Evolutionary conservation across 2,888 invertebrate genomes (phyloP).

Genomic region (Drosophila fulvimacula): DNA sequence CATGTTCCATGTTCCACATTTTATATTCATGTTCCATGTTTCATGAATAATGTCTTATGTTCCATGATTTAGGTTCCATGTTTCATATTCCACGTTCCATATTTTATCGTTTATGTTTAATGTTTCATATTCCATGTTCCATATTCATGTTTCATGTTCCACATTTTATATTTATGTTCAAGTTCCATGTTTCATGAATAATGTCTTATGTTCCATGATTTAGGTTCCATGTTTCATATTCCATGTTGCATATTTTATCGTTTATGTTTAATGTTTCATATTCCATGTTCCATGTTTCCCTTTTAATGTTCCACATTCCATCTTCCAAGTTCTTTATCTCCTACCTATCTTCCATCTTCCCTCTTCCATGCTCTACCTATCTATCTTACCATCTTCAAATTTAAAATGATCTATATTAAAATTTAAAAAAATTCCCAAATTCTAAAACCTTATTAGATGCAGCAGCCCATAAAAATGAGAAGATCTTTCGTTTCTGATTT

Average conservation of each 20-base stretch:
- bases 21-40: background rate
- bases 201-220: background rate
- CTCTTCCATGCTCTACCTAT: background rate
- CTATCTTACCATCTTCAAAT: background rate
- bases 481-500: conserved; percentile 27
- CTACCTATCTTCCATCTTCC: background rate
- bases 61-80: background rate
- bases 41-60: background rate
- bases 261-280: background rate
- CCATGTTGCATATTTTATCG: background rate
- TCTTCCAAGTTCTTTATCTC: background rate
- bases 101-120: fast-evolving
- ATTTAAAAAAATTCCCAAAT: background rate
- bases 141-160: background rate
- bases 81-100: background rate
- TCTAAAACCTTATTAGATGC: background rate
- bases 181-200: background rate
- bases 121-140: background rate
- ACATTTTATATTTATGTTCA: no score
- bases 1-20: background rate
- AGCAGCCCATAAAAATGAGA: conserved; percentile 8
- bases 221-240: background rate
- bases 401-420: background rate
- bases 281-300: background rate
- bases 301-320: background rate